Percentiles rank a stretch among this genome's conserved stretches.
These are phyloP conservation scores for Eremobia ochroleuca DNA, from an alignment of 2,888 invertebrate species.

Conservation along the genomic window DNA sequence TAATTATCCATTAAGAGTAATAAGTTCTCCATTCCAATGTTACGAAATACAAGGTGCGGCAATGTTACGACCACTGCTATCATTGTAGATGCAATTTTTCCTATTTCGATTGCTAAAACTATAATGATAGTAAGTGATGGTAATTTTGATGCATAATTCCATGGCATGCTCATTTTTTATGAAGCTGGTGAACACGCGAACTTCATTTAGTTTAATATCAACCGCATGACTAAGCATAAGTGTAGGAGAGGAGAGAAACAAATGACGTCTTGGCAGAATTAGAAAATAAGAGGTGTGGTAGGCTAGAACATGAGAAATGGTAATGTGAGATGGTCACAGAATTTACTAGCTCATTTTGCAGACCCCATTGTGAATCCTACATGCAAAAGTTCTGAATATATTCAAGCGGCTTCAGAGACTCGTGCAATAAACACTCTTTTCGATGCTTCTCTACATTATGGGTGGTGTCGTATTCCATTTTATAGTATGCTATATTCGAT, in stretches of 20 bases:
- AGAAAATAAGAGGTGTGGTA: constrained; percentile 39
- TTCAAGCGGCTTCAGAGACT: background rate
- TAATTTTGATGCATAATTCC: constrained; percentile 43
- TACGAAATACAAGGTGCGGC: constrained; percentile 47
- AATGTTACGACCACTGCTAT: constrained; percentile 5
- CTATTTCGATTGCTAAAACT: constrained; percentile 36
- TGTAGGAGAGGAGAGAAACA: constrained; percentile 22
- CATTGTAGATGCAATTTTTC: constrained; percentile 17
- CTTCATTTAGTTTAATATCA: constrained; percentile 45
- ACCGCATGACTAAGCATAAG: constrained; percentile 51
- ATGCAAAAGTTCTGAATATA: background rate
- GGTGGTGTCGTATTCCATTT: too few relatives aligned
- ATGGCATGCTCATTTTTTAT: constrained; percentile 26
- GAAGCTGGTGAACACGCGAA: constrained; percentile 31
- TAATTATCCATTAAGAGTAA: constrained; percentile 15
- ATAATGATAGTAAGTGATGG: constrained; percentile 31
- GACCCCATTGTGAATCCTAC: background rate
- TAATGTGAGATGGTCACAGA: background rate
- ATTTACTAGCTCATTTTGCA: background rate
- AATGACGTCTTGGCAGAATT: constrained; percentile 3
- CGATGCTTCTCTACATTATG: background rate
- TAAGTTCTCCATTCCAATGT: constrained; percentile 36
- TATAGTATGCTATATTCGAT: background rate
- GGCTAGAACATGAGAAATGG: constrained; percentile 3
- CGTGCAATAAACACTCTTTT: background rate